Base-by-base conservation (phyloP, 2,113 vertebrate genomes). In the Osmerus mordax region DNA sequence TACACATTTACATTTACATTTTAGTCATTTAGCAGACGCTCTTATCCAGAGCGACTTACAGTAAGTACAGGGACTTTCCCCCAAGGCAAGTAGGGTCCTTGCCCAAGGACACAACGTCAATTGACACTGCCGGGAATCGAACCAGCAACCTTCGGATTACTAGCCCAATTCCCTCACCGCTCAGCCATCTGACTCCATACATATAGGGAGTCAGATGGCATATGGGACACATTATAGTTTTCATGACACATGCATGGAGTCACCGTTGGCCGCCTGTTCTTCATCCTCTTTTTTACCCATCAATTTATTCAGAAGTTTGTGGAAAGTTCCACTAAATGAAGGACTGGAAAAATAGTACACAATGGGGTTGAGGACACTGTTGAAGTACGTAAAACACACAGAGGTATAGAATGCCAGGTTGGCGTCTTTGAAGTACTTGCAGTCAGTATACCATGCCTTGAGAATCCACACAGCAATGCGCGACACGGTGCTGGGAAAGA, bases 281-380 rank as follows among this genome's bases (percentile, higher is more conserved):
- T 16, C 11, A 1, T 67, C 36, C 0, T 32, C 28, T 14, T 41
- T 75, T 51, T 84, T 81, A 19, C 84, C 18, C 69, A 87, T 53
- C 55, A 92, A 67, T 54, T 86, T 90, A 55, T 81, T 68, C 23
- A 86, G 13, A 9, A 90, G 2, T 41, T 84, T 92, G 1, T 78
- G 63, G 75, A 94, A 84, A 51, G 75, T 23, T 11, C 85, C 88
- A 18, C 84, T 91, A 71, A 92, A 92, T 4, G 84, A 79, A 0
- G 92, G 90, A 62, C 87, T 93, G 12, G 92, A 93, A 73, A 94
- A 93, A 29, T 93, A 93, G 75, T 93, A 93, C 3, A 94, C 87
- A 0, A 93, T 16, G 0, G 92, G 93, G 80, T 94, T 93, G 23
- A 94, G 87, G 36, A 91, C 90, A 0, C 91, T 93, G 81, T 93